A percentile compares a stretch with the other conserved stretches of the same genome.
phyloP scores from a whole-genome alignment of 1,140 invertebrate species.

The Microplitis demolitor region DNA sequence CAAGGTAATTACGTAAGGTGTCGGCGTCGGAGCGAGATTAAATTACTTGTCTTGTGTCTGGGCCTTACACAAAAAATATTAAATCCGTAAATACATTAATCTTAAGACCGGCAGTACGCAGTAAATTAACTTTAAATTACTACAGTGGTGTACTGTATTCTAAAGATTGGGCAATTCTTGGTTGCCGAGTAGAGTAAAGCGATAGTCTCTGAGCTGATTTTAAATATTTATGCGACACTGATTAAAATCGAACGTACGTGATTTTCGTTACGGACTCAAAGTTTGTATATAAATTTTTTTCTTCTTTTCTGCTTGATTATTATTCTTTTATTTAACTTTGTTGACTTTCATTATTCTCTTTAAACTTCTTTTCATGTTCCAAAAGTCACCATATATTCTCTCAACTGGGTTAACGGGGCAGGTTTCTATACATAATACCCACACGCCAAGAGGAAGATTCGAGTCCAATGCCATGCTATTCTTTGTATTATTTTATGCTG shows the following conservation, averaged over 20 bases:
- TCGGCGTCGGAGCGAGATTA: background rate
- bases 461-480: conserved; percentile 1
- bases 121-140: background rate
- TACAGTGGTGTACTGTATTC: no score
- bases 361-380: conserved; percentile 4
- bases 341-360: background rate
- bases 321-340: background rate
- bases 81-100: background rate
- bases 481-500: background rate
- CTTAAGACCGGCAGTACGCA: no score
- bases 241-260: conserved; percentile 45
- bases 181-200: no score
- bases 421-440: conserved; percentile 10
- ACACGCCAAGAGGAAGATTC: conserved; percentile 12
- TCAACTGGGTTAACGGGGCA: conserved; percentile 32
- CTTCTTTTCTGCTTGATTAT: background rate
- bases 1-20: background rate
- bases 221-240: conserved; percentile 16
- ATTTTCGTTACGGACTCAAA: background rate
- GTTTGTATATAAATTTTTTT: conserved; percentile 18
- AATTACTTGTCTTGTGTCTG: no score
- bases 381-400: conserved; percentile 20
- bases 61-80: no score
- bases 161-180: no score
- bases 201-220: background rate